Evolutionary conservation across 1,140 invertebrate genomes (phyloP).

Genomic region (Penaeus japonicus): DNA sequence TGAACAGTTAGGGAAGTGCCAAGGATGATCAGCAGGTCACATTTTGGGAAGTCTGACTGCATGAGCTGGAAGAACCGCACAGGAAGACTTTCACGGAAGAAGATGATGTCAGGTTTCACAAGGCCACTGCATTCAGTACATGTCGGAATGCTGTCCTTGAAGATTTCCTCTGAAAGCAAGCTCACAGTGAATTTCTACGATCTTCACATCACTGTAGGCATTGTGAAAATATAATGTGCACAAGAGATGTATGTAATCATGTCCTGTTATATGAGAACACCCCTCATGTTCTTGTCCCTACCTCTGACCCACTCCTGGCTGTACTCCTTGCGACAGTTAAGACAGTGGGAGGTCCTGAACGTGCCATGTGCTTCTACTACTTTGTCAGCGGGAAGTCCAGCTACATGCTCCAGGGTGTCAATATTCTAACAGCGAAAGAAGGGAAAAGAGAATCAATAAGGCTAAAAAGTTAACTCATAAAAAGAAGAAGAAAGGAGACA

Average conservation of each 20-base stretch:
- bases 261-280: no score
- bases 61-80: constrained; percentile 75
- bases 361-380: constrained; percentile 94
- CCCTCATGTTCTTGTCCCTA: constrained; percentile 60
- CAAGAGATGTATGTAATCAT: neutral
- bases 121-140: constrained; percentile 78
- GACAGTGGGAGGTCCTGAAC: constrained; percentile 87
- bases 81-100: constrained; percentile 91
- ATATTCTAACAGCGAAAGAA: constrained; percentile 76
- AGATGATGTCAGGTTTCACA: constrained; percentile 94
- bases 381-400: constrained; percentile 85
- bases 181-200: constrained; percentile 59
- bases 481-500: neutral
- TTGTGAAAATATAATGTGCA: neutral
- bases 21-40: constrained; percentile 93
- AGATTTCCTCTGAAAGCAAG: constrained; percentile 50
- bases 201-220: neutral
- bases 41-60: constrained; percentile 80
- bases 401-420: constrained; percentile 87
- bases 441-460: no score
- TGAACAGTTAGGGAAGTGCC: constrained; percentile 94
- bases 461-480: neutral
- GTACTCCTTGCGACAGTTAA: constrained; percentile 73
- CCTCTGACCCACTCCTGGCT: constrained; percentile 84
- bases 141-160: constrained; percentile 74